Percentiles rank a stretch among this genome's conserved stretches.
phyloP scores from a whole-genome alignment of 2,113 vertebrate genomes.

The Mormoops blainvillei region DNA sequence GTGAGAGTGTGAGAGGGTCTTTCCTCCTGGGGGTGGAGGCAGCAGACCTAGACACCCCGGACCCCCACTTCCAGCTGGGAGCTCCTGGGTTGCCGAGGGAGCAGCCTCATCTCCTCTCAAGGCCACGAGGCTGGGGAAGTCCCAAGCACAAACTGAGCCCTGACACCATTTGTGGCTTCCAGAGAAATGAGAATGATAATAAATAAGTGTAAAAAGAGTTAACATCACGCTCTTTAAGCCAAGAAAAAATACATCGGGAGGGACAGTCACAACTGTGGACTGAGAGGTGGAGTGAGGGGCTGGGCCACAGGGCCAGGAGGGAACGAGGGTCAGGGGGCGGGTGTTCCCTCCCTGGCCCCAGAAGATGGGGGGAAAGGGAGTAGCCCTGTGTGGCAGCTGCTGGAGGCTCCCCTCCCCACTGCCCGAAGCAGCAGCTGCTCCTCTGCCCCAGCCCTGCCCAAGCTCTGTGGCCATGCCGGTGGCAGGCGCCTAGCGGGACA shows the following conservation, averaged over 20 bases:
- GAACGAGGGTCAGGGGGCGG: background rate
- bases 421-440: background rate
- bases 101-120: background rate
- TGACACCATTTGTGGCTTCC: slow-evolving; percentile 64
- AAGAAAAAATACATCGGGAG: slow-evolving; percentile 78
- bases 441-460: slow-evolving; percentile 29
- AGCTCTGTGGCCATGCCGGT: slow-evolving; percentile 45
- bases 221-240: slow-evolving; percentile 84
- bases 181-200: slow-evolving; percentile 81
- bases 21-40: background rate
- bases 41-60: background rate
- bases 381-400: slow-evolving; percentile 34
- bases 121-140: background rate
- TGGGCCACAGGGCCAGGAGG: slow-evolving; percentile 28
- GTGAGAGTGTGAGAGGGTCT: background rate
- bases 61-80: background rate
- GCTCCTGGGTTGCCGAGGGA: background rate
- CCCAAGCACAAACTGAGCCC: slow-evolving; percentile 52
- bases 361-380: slow-evolving; percentile 24
- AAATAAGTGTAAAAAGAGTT: slow-evolving; percentile 85
- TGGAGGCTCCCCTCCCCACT: background rate
- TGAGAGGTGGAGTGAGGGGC: slow-evolving; percentile 36
- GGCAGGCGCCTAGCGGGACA: slow-evolving; percentile 87
- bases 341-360: slow-evolving; percentile 6
- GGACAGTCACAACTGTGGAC: slow-evolving; percentile 60